Conservation (phyloP, 1,140 invertebrate species). For the Drosophila lini region DNA sequence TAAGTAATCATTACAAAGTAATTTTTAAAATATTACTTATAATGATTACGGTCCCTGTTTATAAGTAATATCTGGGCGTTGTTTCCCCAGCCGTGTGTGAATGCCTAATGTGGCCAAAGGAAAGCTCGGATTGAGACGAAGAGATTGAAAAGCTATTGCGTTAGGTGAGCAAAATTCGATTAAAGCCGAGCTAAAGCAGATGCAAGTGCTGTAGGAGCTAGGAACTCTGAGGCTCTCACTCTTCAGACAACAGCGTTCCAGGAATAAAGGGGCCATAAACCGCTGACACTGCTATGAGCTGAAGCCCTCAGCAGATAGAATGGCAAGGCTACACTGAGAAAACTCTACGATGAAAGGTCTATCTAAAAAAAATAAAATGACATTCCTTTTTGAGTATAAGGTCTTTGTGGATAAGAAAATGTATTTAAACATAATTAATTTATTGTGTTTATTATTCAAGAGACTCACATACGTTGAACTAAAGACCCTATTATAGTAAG, state of each 20-base stretch:
- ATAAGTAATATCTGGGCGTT: slow-evolving; percentile 39
- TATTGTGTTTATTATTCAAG: no score
- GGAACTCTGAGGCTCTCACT: neutral
- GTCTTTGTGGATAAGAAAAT: no score
- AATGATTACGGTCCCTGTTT: no score
- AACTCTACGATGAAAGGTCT: no score
- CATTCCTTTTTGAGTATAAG: no score
- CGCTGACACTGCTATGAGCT: slow-evolving; percentile 37
- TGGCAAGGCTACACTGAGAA: slow-evolving; percentile 6
- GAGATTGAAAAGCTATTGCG: slow-evolving; percentile 34
- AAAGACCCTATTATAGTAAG: no score
- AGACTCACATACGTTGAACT: no score
- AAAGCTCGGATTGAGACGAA: slow-evolving; percentile 2
- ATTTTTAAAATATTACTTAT: no score
- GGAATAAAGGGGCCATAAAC: slow-evolving; percentile 43
- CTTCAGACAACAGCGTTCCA: slow-evolving; percentile 12
- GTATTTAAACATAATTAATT: no score
- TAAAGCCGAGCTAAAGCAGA: slow-evolving; percentile 32
- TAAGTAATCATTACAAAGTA: no score
- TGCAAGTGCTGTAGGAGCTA: slow-evolving; percentile 8
- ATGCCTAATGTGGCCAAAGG: slow-evolving; percentile 29
- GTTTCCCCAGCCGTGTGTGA: slow-evolving; percentile 25
- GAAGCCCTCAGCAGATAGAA: slow-evolving; percentile 8
- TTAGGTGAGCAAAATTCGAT: slow-evolving; percentile 31
- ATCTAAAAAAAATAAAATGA: no score